Conservation (phyloP, 1,140 invertebrate genomes). For the Sweltsa coloradensis region DNA sequence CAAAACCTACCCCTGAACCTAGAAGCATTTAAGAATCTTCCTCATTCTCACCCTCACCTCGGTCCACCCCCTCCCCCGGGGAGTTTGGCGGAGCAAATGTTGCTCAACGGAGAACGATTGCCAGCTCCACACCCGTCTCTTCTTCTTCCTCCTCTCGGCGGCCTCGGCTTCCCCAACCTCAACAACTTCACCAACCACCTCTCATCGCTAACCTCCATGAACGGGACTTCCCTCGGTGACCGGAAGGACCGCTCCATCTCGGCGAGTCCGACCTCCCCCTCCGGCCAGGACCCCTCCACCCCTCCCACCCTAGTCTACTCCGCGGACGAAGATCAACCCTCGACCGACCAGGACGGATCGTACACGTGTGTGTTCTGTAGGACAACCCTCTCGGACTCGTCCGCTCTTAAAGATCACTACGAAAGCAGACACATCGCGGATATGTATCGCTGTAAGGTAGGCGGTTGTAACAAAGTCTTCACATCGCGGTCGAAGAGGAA, state of each 20-base stretch:
- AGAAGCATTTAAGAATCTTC: constrained; percentile 38
- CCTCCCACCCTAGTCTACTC: constrained; percentile 32
- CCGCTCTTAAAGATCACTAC: constrained; percentile 51
- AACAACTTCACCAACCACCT: constrained; percentile 8
- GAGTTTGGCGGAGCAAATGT: constrained; percentile 26
- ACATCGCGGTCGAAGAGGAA: constrained; percentile 61
- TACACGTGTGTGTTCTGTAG: constrained; percentile 52
- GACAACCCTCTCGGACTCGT: constrained; percentile 42
- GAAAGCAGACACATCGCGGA: constrained; percentile 49
- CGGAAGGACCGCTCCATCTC: constrained; percentile 19
- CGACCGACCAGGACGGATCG: constrained; percentile 43
- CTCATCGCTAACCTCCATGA: constrained; percentile 1
- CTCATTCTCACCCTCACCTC: constrained; percentile 19
- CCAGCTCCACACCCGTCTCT: constrained; percentile 32
- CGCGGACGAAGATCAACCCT: constrained; percentile 39
- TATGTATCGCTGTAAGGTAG: constrained; percentile 66
- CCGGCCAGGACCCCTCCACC: constrained; percentile 28
- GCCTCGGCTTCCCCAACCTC: constrained; percentile 26
- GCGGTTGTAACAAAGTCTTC: constrained; percentile 71
- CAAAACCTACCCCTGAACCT: constrained; percentile 37
- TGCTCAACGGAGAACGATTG: constrained; percentile 33
- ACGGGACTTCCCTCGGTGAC: constrained; percentile 11
- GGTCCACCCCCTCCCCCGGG: constrained; percentile 25
- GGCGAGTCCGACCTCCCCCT: constrained; percentile 24
- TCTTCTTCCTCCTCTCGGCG: constrained; percentile 34